These are phyloP conservation scores for Agonopterix alstromeriana DNA, from an alignment of 2,888 invertebrate genomes.

Conservation along the genomic window DNA sequence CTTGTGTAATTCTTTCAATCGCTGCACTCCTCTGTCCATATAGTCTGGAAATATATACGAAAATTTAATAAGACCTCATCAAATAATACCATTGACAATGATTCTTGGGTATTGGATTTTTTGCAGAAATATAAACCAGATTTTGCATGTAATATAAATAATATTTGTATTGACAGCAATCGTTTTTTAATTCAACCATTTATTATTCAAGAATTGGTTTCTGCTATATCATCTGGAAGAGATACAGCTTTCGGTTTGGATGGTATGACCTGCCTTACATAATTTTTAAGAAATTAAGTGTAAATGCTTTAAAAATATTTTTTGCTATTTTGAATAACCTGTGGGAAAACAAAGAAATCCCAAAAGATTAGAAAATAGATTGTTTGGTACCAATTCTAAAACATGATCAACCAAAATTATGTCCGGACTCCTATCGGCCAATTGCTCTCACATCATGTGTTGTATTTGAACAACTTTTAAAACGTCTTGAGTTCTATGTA, in stretches of 20 bases:
- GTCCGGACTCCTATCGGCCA: slow-evolving; percentile 9
- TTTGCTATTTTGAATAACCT: background rate
- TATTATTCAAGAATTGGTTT: background rate
- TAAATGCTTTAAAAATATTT: background rate
- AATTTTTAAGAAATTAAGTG: background rate
- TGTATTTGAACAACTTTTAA: slow-evolving; percentile 11
- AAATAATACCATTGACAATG: background rate
- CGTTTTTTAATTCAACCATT: background rate
- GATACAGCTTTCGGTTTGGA: background rate
- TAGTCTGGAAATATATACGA: slow-evolving; percentile 4
- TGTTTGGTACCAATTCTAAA: slow-evolving; percentile 10
- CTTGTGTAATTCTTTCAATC: slow-evolving; percentile 4
- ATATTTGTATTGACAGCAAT: background rate
- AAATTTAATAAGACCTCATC: slow-evolving; percentile 6
- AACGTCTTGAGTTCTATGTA: slow-evolving; percentile 8
- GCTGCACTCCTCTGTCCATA: slow-evolving; percentile 2
- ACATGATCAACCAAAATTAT: slow-evolving; percentile 3
- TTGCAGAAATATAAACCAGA: background rate
- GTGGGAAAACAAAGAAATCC: slow-evolving; percentile 5
- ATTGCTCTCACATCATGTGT: slow-evolving; percentile 11
- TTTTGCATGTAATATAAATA: background rate
- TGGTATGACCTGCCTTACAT: background rate
- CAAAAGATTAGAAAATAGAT: slow-evolving; percentile 6
- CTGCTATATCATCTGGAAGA: background rate
- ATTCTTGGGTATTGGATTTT: background rate